Evolutionary conservation across 1,140 invertebrate species (phyloP).

Genomic region (Pseudomyrmex sp.): DNA sequence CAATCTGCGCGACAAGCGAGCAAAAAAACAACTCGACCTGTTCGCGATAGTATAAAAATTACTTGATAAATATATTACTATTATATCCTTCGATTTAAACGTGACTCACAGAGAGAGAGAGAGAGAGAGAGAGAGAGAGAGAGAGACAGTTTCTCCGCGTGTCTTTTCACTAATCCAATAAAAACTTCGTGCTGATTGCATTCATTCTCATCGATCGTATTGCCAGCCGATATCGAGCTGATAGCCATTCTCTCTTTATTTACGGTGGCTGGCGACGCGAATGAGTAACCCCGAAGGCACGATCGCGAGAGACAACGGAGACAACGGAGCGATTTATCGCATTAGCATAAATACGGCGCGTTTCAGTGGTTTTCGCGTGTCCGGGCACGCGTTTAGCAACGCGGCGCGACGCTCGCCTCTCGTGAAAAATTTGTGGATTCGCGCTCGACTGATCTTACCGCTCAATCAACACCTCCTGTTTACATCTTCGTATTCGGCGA

Average conservation of each 20-base stretch:
- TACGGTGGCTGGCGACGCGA: neutral
- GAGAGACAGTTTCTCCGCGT: constrained; percentile 10
- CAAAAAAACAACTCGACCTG: neutral
- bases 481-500: constrained; percentile 26
- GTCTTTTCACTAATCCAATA: neutral
- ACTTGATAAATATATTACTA: neutral
- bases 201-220: neutral
- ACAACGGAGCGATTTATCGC: constrained; percentile 41
- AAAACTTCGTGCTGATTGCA: constrained; percentile 22
- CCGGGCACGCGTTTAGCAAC: neutral
- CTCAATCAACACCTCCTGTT: constrained; percentile 42
- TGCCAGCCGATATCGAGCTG: neutral
- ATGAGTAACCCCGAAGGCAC: constrained; percentile 23
- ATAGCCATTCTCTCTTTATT: constrained; percentile 20
- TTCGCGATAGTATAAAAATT: neutral
- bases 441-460: constrained; percentile 54
- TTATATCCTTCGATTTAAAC: constrained; percentile 5
- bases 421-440: constrained; percentile 33
- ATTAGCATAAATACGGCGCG: constrained; percentile 45
- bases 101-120: neutral
- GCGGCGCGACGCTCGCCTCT: neutral
- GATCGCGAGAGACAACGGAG: neutral
- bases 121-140: too few species aligned
- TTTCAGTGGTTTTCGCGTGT: neutral
- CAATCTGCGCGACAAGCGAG: neutral